phyloP scores from a whole-genome alignment of 37 sponge, comb jelly and placozoan species.

The Petrosia ficiformis region DNA sequence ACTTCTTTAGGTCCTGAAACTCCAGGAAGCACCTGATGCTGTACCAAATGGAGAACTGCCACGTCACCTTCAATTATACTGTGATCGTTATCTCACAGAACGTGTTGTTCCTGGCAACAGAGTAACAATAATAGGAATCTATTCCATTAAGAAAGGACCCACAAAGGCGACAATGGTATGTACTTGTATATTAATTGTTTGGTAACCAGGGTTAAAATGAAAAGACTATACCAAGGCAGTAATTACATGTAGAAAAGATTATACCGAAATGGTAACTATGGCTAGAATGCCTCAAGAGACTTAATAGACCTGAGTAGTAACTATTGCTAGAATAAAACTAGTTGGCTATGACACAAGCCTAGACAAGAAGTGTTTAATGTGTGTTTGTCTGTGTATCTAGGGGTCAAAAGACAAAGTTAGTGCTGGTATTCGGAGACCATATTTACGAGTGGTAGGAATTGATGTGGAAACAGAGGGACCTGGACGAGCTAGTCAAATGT shows the following conservation, averaged over 20 bases:
- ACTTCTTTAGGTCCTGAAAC: slow-evolving; percentile 76
- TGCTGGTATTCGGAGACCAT: slow-evolving; percentile 93
- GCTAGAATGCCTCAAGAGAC: no score
- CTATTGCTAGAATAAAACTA: no score
- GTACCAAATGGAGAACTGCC: slow-evolving; percentile 98
- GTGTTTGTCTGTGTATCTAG: no score
- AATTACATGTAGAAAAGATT: background rate
- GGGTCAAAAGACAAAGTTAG: slow-evolving; percentile 54
- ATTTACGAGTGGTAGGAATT: slow-evolving; percentile 93
- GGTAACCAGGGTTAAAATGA: background rate
- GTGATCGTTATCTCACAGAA: slow-evolving; percentile 87
- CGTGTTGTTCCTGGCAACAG: slow-evolving; percentile 96
- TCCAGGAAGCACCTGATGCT: slow-evolving; percentile 96
- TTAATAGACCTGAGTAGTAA: no score
- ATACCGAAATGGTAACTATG: background rate
- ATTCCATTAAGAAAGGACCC: slow-evolving; percentile 86
- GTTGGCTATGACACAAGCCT: no score
- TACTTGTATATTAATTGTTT: background rate
- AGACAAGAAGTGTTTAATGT: no score
- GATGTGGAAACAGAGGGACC: slow-evolving; percentile 86
- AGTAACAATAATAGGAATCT: slow-evolving; percentile 89
- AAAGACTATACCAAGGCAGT: background rate
- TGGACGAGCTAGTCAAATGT: slow-evolving; percentile 61
- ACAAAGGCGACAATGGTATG: slow-evolving; percentile 50
- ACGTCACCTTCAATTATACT: slow-evolving; percentile 96